Evolutionary conservation across 1,140 invertebrate species (phyloP).

Genomic region (Zeugodacus cucurbitae): DNA sequence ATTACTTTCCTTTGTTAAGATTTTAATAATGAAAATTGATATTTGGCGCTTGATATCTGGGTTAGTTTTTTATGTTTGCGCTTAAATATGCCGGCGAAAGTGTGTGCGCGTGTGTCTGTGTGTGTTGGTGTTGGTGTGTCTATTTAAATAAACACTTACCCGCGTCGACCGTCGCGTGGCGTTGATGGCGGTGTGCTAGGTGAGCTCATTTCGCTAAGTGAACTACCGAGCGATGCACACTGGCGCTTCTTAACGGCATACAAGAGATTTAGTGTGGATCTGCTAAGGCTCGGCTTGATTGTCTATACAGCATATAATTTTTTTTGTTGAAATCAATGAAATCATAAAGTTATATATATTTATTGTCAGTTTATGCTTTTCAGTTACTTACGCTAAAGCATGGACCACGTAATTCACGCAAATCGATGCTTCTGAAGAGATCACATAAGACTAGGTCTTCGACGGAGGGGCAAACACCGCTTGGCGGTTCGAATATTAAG

Average conservation of each 20-base stretch:
- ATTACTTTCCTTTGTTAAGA: not conserved
- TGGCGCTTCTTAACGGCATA: constrained; percentile 65
- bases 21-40: constrained; percentile 1
- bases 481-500: constrained; percentile 80
- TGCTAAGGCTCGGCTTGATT: constrained; percentile 65
- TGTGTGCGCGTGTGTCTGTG: no score
- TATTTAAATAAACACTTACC: constrained; percentile 52
- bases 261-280: constrained; percentile 62
- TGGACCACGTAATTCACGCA: constrained; percentile 81
- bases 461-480: constrained; percentile 74
- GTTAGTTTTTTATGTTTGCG: constrained; percentile 21
- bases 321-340: not conserved
- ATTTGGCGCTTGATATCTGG: not conserved
- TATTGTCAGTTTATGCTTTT: not conserved
- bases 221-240: constrained; percentile 62
- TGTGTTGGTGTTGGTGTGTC: not conserved
- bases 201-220: constrained; percentile 64
- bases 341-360: not conserved
- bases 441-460: constrained; percentile 84
- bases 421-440: constrained; percentile 87
- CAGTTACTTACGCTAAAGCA: constrained; percentile 69
- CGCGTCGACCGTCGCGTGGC: constrained; percentile 62
- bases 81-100: not conserved
- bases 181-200: constrained; percentile 65
- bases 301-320: constrained; percentile 50